Conservation (phyloP, 2,888 invertebrate species). For the Lepeophtheirus nordmannii region DNA sequence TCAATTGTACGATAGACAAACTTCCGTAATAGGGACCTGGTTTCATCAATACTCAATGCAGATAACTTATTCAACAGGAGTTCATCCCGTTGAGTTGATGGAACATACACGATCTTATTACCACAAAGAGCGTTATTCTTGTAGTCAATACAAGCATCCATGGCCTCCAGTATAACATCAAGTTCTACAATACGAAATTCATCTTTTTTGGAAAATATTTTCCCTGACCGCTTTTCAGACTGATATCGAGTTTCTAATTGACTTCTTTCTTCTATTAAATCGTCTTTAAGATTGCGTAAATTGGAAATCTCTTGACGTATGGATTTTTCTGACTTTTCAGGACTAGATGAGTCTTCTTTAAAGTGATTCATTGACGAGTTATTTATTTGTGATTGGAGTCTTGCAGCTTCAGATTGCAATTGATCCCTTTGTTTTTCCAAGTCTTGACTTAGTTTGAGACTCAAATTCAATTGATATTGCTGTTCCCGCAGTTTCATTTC, state of each 20-base stretch:
- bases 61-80: background rate
- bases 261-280: background rate
- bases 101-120: background rate
- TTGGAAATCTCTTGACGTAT: background rate
- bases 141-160: background rate
- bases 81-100: constrained; percentile 4
- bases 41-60: background rate
- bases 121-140: background rate
- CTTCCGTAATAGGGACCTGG: background rate
- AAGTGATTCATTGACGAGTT: background rate
- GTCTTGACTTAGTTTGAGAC: background rate
- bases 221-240: constrained; percentile 3
- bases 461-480: background rate
- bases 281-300: background rate
- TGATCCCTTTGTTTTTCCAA: constrained; percentile 5
- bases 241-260: background rate
- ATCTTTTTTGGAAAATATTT: background rate
- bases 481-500: background rate
- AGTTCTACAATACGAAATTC: background rate
- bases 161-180: background rate
- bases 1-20: constrained; percentile 1
- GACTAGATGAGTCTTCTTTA: background rate
- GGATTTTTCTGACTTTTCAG: background rate
- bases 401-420: background rate
- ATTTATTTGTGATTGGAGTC: background rate